Evolutionary conservation across 2,113 vertebrate genomes (phyloP).

Genomic region (Nycticebus coucang): DNA sequence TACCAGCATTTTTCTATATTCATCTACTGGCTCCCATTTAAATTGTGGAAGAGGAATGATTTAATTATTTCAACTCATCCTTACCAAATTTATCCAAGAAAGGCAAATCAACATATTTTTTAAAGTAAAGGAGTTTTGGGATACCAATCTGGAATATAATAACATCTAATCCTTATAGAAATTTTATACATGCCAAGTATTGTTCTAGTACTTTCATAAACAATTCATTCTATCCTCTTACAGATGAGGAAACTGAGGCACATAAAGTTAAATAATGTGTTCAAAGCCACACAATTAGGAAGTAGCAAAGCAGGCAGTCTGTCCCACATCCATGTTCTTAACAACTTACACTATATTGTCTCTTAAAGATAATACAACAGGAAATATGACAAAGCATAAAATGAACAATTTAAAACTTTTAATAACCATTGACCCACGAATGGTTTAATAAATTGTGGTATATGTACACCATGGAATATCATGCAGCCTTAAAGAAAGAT

Average conservation of each 20-base stretch:
- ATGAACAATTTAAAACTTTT: not conserved
- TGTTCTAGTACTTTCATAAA: constrained; percentile 20
- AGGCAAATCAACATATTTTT: not conserved
- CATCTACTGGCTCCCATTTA: constrained; percentile 4
- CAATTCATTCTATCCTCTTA: constrained; percentile 4
- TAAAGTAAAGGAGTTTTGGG: not conserved
- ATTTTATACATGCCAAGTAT: not conserved
- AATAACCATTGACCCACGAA: no score
- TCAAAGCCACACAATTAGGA: not conserved
- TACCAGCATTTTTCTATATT: not conserved
- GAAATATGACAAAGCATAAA: not conserved
- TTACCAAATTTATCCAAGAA: constrained; percentile 33
- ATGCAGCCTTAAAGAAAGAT: no score
- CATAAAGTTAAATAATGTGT: not conserved
- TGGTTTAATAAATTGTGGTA: no score
- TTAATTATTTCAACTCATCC: not conserved
- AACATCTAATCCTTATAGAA: constrained; percentile 10
- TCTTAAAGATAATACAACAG: not conserved
- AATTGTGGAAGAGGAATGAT: not conserved
- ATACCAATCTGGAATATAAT: not conserved
- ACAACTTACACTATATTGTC: not conserved
- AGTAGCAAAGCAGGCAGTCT: not conserved
- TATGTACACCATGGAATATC: no score
- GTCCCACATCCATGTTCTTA: not conserved
- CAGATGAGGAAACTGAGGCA: not conserved